Conservation (phyloP, 2,797 vertebrate genomes). For the Eptatretus atami region DNA sequence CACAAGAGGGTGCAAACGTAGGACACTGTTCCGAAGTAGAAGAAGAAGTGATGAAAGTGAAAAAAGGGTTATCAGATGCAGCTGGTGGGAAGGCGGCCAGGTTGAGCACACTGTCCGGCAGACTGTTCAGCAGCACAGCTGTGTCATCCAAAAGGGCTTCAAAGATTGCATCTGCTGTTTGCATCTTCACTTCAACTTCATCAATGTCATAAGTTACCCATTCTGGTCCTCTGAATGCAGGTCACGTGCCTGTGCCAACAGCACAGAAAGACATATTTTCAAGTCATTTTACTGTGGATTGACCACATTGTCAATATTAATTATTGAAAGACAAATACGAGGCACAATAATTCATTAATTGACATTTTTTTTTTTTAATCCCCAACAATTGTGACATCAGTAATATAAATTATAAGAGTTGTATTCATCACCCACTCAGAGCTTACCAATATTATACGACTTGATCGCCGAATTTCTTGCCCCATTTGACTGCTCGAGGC, state of each 20-base stretch:
- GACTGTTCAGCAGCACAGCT: slow-evolving; percentile 33
- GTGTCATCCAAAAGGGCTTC: slow-evolving; percentile 79
- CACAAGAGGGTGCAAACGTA: too few species aligned
- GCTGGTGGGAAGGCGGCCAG: too few species aligned
- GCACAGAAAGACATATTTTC: slow-evolving; percentile 9
- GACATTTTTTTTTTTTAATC: too few species aligned
- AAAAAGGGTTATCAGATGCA: too few species aligned
- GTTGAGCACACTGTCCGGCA: slow-evolving; percentile 30
- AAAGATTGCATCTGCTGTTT: slow-evolving; percentile 76
- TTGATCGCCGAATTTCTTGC: slow-evolving; percentile 71
- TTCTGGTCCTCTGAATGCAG: slow-evolving; percentile 80
- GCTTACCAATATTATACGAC: slow-evolving; percentile 72
- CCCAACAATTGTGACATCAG: background rate
- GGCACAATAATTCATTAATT: too few species aligned
- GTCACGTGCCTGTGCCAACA: slow-evolving; percentile 42
- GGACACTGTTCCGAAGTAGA: too few species aligned
- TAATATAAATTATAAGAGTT: too few species aligned
- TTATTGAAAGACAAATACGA: background rate
- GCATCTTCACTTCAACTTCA: slow-evolving; percentile 84
- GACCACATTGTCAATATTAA: slow-evolving; percentile 7
- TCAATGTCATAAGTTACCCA: slow-evolving; percentile 97
- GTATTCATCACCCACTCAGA: too few species aligned
- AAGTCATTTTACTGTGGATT: slow-evolving; percentile 7
- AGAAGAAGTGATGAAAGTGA: too few species aligned
- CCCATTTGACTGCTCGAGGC: slow-evolving; percentile 98